Percentiles rank a stretch among this genome's conserved stretches.
Evolutionary conservation across 2,113 vertebrate genomes (phyloP).

Genomic region (Aramus guarauna): DNA sequence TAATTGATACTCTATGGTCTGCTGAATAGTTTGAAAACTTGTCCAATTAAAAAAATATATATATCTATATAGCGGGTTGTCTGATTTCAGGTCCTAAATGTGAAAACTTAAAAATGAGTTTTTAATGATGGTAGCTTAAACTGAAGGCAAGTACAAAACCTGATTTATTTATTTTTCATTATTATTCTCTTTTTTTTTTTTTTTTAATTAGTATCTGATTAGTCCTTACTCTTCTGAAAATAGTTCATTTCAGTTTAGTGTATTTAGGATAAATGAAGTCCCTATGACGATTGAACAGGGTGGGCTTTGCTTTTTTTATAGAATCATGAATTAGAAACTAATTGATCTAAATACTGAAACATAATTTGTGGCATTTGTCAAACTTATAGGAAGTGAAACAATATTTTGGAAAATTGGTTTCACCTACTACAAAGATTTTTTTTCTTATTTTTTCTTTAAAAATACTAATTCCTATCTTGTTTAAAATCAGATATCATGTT

Average conservation of each 20-base stretch:
- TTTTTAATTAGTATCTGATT: neutral
- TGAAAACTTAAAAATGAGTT: neutral
- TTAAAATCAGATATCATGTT: neutral
- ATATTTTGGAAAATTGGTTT: neutral
- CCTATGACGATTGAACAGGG: neutral
- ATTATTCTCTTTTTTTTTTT: neutral
- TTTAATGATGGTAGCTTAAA: neutral
- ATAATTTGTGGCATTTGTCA: neutral
- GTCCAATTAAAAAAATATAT: neutral
- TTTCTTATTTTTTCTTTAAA: neutral
- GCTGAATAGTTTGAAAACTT: neutral
- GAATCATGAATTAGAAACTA: neutral
- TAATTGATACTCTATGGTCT: neutral
- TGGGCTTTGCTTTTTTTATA: neutral
- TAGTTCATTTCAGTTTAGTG: neutral
- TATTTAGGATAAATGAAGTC: neutral
- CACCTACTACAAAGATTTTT: neutral
- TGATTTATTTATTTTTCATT: neutral
- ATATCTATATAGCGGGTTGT: neutral
- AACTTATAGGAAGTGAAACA: neutral
- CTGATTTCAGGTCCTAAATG: neutral
- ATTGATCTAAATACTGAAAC: neutral
- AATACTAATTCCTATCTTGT: neutral
- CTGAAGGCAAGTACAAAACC: neutral
- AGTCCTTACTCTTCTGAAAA: neutral